These are phyloP conservation scores for Gallinago solitaria DNA, from an alignment of 2,797 vertebrate genomes.

Conservation along the genomic window DNA sequence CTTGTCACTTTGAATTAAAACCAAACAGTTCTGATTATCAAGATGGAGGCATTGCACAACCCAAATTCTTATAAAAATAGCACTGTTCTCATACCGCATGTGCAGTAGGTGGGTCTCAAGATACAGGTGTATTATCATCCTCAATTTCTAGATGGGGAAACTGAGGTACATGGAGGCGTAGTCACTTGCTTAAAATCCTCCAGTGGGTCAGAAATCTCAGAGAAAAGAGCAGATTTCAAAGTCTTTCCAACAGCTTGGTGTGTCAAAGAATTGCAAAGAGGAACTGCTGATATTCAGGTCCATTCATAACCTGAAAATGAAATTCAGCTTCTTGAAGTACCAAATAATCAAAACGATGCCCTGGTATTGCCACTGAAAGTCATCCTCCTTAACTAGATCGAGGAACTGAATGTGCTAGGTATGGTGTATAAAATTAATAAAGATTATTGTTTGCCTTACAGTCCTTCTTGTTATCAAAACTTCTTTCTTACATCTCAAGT, in stretches of 20 bases:
- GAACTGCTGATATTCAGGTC: background rate
- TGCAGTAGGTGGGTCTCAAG: background rate
- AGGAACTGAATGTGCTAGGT: background rate
- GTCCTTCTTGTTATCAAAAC: background rate
- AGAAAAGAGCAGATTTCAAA: background rate
- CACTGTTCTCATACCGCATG: background rate
- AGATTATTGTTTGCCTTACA: background rate
- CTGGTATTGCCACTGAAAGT: background rate
- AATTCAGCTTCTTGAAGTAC: background rate
- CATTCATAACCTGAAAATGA: background rate
- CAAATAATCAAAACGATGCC: background rate
- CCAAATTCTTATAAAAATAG: background rate
- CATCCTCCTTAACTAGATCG: background rate
- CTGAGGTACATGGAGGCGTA: background rate
- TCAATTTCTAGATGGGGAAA: background rate
- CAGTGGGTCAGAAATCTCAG: background rate
- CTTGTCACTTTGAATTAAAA: background rate
- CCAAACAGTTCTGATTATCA: background rate
- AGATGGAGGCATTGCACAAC: background rate
- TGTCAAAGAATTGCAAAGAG: background rate
- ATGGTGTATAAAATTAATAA: background rate
- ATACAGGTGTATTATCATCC: background rate
- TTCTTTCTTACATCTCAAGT: background rate
- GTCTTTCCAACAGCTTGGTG: background rate
- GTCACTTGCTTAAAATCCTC: background rate